Conservation (phyloP, 2,113 vertebrate species). For the Mastomys coucha region DNA sequence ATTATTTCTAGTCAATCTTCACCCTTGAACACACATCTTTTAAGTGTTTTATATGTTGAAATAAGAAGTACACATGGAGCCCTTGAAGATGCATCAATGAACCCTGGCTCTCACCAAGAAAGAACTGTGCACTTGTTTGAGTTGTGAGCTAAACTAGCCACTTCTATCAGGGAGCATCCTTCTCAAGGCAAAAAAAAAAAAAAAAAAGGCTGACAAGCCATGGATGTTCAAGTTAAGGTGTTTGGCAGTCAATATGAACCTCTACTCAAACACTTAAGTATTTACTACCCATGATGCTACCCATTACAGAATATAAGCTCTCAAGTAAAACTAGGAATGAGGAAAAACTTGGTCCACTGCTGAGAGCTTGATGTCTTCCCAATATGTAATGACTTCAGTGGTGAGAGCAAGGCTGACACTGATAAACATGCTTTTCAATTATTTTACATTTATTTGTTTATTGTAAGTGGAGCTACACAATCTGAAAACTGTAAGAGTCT, state of each 20-base stretch:
- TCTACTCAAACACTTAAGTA: not conserved
- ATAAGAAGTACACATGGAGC: not conserved
- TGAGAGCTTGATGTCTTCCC: not conserved
- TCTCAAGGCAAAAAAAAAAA: not conserved
- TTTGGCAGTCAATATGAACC: not conserved
- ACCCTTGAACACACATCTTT: not conserved
- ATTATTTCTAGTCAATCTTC: not conserved
- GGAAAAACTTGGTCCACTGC: not conserved
- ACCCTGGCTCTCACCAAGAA: not conserved
- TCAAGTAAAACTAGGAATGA: conserved; percentile 16
- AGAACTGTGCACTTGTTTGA: not conserved
- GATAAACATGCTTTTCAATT: not conserved
- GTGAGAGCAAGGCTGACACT: not conserved
- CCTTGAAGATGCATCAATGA: not conserved
- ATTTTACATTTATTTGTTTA: not conserved
- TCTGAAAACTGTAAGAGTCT: not conserved
- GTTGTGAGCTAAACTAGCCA: not conserved
- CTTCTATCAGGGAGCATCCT: not conserved
- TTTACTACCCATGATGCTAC: not conserved
- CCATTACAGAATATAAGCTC: not conserved
- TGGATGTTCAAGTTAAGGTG: not conserved
- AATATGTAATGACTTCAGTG: not conserved
- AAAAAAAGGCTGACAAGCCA: not conserved
- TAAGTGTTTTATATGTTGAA: not conserved
- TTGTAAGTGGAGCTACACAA: not conserved